phyloP scores from a whole-genome alignment of 2,888 invertebrate genomes.

The Catocala sponsa region DNA sequence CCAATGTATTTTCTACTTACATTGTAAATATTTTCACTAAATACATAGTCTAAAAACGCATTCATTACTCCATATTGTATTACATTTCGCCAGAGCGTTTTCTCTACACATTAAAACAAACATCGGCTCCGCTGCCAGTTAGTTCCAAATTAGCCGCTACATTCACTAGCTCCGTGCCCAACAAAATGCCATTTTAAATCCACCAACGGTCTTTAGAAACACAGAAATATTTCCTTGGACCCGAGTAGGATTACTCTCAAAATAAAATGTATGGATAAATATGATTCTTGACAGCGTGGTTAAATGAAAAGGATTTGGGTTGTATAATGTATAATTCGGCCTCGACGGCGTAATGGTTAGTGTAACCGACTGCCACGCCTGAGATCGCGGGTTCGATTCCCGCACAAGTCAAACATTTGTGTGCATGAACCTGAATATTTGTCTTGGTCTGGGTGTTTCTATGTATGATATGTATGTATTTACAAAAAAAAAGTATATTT shows the following conservation, averaged over 20 bases:
- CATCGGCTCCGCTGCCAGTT: neutral
- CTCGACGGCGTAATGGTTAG: too few relatives aligned
- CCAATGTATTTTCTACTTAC: neutral
- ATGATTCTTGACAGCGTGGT: neutral
- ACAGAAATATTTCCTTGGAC: conserved; percentile 34
- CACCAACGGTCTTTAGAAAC: conserved; percentile 7
- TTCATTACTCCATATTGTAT: neutral
- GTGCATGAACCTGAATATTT: too few relatives aligned
- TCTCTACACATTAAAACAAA: neutral
- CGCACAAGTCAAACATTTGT: too few relatives aligned
- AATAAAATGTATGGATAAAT: neutral
- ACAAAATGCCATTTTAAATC: conserved; percentile 23
- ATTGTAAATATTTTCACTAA: neutral
- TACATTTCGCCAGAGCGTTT: neutral
- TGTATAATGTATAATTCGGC: too few relatives aligned
- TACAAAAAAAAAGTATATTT: too few relatives aligned
- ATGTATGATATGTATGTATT: too few relatives aligned
- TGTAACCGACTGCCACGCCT: too few relatives aligned
- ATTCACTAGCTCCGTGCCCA: conserved; percentile 15
- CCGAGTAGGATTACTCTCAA: conserved; percentile 4
- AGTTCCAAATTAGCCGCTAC: conserved; percentile 27
- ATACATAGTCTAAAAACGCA: neutral
- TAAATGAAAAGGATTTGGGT: too few relatives aligned
- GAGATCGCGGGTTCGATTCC: too few relatives aligned
- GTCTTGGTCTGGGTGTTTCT: too few relatives aligned